A percentile compares a stretch with the other conserved stretches of the same genome.
Conservation (phyloP, 1,140 invertebrate genomes). For the Hirudo medicinalis region DNA sequence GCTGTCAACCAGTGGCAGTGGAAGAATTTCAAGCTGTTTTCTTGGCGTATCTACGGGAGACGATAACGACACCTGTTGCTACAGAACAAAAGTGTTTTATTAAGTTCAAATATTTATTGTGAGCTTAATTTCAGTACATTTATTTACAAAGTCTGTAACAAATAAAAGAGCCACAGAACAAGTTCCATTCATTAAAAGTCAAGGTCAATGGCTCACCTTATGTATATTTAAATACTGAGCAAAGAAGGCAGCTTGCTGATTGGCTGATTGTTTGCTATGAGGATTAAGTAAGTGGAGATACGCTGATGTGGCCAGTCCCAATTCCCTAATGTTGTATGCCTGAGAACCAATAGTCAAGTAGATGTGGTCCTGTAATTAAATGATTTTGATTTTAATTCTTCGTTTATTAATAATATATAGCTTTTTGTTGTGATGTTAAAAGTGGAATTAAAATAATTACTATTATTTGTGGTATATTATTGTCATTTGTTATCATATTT, state of each 20-base stretch:
- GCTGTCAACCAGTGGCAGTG: slow-evolving; percentile 54
- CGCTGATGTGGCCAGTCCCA: slow-evolving; percentile 59
- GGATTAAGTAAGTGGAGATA: slow-evolving; percentile 64
- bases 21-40: slow-evolving; percentile 47
- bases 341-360: slow-evolving; percentile 80
- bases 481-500: no score
- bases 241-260: slow-evolving; percentile 70
- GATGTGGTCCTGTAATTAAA: slow-evolving; percentile 60
- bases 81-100: no score
- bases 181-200: no score
- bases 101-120: no score
- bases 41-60: neutral
- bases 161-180: no score
- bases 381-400: neutral
- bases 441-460: no score
- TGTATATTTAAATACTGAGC: slow-evolving; percentile 73
- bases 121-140: no score
- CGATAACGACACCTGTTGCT: slow-evolving; percentile 23
- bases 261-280: slow-evolving; percentile 48
- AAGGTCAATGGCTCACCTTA: slow-evolving; percentile 46
- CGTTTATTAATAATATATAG: no score
- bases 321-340: slow-evolving; percentile 61
- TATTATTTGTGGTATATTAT: no score
- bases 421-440: no score
- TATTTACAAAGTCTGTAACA: no score